Evolutionary conservation across 1,140 invertebrate genomes (phyloP), one percentile per base, ranked within the genome.

Genomic region (Drosophila saltans): DNA sequence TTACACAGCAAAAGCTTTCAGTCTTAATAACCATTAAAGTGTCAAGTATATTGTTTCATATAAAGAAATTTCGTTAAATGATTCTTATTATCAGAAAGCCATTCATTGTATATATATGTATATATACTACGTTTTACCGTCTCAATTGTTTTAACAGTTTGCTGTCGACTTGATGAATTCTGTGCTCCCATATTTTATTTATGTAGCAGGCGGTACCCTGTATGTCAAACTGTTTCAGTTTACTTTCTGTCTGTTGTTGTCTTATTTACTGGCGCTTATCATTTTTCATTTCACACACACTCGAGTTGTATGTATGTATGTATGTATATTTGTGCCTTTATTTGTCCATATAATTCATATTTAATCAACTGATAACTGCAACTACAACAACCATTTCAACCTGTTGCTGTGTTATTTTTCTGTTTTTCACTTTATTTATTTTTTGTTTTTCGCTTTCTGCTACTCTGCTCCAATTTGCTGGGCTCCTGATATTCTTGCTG

Each of bases 301-400:
- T 16, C 16, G 16, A 16, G 16, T 16, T 16, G 16, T 16, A 57
- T 48, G 2, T 72, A 48, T n/a, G n/a, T 2, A 30, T 61, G 2
- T 45, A n/a, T 26, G 7, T 55, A 40, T 60, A 41, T 39, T 57
- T 75, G 64, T 68, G 72, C 65, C 63, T 73, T 71, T 75, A 70
- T 85, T 72, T 85, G 75, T 82, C 72, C 78, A 67, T 82, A 82
- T 89, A 88, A 83, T 89, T 89, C 83, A 89, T 88, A 89, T 88
- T 88, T 89, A 88, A 89, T 88, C 83, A 88, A 88, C 84, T 88
- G 83, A 88, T 88, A 88, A 83, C 78, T 79, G 65, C 59, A 73
- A 52, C 45, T 52, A 52, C 45, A 71, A 71, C 28, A 55, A 72
- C 57, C 30, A 70, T 68, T 77, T 56, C 74, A 77, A 57, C 74